Conservation (phyloP, 2,797 vertebrate genomes). For the Crenuchus spilurus region DNA sequence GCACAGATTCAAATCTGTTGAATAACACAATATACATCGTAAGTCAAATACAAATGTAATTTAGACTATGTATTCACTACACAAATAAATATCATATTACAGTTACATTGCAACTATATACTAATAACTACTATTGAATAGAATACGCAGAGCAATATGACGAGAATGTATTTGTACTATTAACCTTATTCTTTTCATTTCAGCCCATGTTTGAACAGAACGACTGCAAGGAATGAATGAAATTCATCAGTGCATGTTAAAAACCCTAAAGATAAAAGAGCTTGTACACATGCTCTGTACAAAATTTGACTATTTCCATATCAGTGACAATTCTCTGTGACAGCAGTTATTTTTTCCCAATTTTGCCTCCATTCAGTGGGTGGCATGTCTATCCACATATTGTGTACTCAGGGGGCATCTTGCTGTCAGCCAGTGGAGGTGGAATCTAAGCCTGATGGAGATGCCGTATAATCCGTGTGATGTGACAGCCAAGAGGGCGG, state of each 20-base stretch:
- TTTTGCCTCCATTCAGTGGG: constrained; percentile 28
- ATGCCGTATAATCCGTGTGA: constrained; percentile 41
- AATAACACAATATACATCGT: too few species aligned
- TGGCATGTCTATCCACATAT: constrained; percentile 29
- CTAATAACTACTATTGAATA: too few species aligned
- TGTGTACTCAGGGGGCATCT: constrained; percentile 13
- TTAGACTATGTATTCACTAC: too few species aligned
- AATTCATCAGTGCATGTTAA: not conserved
- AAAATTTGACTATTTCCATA: constrained; percentile 12
- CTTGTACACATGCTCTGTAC: not conserved
- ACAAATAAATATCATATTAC: too few species aligned
- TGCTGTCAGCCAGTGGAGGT: constrained; percentile 41
- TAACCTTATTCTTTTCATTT: not conserved
- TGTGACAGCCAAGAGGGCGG: constrained; percentile 41
- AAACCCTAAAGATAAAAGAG: not conserved
- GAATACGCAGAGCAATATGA: too few species aligned
- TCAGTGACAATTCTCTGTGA: not conserved
- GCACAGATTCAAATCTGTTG: too few species aligned
- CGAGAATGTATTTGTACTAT: too few species aligned
- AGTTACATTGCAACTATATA: too few species aligned
- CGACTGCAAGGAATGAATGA: not conserved
- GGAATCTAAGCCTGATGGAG: constrained; percentile 47
- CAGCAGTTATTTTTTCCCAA: constrained; percentile 30
- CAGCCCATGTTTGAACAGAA: not conserved
- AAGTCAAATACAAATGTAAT: too few species aligned